These are phyloP conservation scores for Tylochromis polylepis DNA, from an alignment of 2,113 vertebrate species.

Conservation along the genomic window DNA sequence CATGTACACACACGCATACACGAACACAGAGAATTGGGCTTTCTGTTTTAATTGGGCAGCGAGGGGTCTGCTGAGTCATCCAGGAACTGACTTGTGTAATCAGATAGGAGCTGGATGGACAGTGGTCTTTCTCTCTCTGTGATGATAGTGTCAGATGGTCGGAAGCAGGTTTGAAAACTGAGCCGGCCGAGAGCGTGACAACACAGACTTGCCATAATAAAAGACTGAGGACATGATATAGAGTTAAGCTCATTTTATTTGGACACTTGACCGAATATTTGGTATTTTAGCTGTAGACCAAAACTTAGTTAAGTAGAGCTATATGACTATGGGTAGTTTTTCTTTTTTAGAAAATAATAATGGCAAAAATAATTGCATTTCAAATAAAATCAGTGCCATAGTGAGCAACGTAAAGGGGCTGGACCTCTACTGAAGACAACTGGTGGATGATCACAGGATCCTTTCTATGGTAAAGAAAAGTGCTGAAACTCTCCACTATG, in stretches of 20 bases:
- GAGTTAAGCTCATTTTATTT: neutral
- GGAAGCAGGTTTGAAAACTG: neutral
- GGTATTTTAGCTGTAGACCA: neutral
- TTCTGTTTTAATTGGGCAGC: conserved; percentile 15
- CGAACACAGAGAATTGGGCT: neutral
- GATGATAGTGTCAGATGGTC: neutral
- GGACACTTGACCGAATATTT: neutral
- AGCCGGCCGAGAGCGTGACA: neutral
- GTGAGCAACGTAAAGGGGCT: neutral
- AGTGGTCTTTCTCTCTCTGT: neutral
- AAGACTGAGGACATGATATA: neutral
- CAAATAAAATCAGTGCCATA: neutral
- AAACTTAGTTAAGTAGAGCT: neutral
- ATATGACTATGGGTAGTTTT: neutral
- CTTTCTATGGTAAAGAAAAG: neutral
- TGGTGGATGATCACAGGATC: neutral
- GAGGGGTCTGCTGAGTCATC: conserved; percentile 47
- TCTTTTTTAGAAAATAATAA: neutral
- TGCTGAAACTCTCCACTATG: neutral
- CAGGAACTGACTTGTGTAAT: conserved; percentile 25
- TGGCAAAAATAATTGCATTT: neutral
- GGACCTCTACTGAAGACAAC: neutral
- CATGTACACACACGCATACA: neutral
- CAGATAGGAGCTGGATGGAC: conserved; percentile 12
- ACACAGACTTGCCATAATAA: neutral